A percentile compares a stretch with the other conserved stretches of the same genome.
phyloP scores from a whole-genome alignment of 2,888 invertebrate genomes.

The Pycnomerus fuliginosus region DNA sequence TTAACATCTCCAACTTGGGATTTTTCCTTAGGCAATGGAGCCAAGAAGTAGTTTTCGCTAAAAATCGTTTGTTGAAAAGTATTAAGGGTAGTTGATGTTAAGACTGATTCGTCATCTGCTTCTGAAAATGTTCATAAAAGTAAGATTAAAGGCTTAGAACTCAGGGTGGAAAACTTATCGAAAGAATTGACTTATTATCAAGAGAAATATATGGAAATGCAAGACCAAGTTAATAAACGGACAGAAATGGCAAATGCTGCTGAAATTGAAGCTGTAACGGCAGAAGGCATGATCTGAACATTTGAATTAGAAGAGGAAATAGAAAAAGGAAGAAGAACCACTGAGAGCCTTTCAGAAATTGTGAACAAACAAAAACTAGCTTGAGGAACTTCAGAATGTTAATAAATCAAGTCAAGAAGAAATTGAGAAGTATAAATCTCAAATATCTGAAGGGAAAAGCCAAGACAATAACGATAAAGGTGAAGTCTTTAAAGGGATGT shows the following conservation, averaged over 20 bases:
- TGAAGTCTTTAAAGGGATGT: conserved; percentile 5
- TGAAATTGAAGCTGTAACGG: conserved; percentile 4
- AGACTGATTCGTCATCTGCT: conserved; percentile 23
- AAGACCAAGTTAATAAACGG: conserved; percentile 1
- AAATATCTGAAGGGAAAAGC: conserved; percentile 11
- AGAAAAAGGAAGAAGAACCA: neutral
- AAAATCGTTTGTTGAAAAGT: conserved; percentile 42
- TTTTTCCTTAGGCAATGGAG: too few relatives aligned
- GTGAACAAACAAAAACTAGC: conserved; percentile 17
- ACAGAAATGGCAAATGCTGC: neutral
- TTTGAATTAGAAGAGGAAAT: neutral
- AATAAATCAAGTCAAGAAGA: conserved; percentile 16
- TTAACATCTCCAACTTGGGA: too few relatives aligned
- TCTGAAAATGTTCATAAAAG: conserved; percentile 38
- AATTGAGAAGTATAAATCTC: conserved; percentile 21
- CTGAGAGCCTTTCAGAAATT: neutral
- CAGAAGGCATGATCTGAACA: neutral
- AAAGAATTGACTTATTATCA: conserved; percentile 33
- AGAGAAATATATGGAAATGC: conserved; percentile 21
- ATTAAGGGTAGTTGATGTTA: conserved; percentile 43
- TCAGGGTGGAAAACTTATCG: conserved; percentile 46
- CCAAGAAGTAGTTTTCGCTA: too few relatives aligned
- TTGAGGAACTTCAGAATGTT: conserved; percentile 18
- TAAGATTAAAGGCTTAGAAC: conserved; percentile 48
- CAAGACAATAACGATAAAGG: neutral